Base-by-base conservation (phyloP, 2,113 vertebrate species). In the Gobio gobio region DNA sequence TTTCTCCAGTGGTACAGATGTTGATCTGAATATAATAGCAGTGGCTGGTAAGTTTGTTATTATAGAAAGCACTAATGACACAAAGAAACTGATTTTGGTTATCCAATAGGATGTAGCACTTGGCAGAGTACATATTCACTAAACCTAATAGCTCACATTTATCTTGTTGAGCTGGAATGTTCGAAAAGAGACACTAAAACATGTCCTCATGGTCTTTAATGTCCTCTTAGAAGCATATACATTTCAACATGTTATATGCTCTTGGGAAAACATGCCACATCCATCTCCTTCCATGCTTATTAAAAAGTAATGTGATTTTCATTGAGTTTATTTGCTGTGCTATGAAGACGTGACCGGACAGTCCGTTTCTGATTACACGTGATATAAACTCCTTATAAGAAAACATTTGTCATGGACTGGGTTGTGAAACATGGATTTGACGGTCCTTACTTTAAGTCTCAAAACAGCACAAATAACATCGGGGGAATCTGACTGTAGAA, bases 371-470 rank as follows among this genome's bases (percentile, higher is more conserved):
- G n/a, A 79, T 74, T 58, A 33, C 64, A 24, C 18, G 1, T 16
- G 24, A 70, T 36, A 51, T 18, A 8, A 79, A 79, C 40, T 64
- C 73, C 49, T 78, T n/a, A 47, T 43, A 78, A 29, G 63, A 86
- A 83, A 72, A 83, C 72, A 86, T 83, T 82, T 86, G 33, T 76
- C 47, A 51, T 68, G 78, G 81, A 72, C n/a, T 6, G 40, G 36
- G 61, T 78, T 83, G 24, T 58, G 26, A 59, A 43, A 49, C 29
- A 40, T 13, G 24, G 66, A 49, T 85, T 49, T 63, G 40, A 51
- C 29, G 74, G 63, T 20, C 33, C 7, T 40, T 49, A 33, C 56
- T 47, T 45, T 33, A 78, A 22, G 58, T 64, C n/a, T 63, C 5
- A 22, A 40, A 84, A 64, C 22, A 14, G 58, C 49, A 33, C 14